Conservation (phyloP, 2,113 vertebrate species). For the Maccullochella peelii region DNA sequence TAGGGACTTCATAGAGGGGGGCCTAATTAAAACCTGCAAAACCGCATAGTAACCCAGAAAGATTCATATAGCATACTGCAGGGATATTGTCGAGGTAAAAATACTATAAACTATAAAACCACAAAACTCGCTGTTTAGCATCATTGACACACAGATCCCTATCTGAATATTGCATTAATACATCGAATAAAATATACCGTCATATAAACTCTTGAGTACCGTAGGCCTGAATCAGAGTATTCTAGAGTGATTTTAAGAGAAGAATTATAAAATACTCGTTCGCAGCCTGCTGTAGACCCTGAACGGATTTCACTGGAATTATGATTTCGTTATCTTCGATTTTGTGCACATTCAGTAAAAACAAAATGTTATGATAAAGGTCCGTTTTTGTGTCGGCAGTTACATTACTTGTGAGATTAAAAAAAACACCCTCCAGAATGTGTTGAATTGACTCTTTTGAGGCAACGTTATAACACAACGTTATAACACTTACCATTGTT, state of each 20-base stretch:
- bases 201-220: not conserved
- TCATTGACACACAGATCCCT: not conserved
- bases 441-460: constrained; percentile 5
- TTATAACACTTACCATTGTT: not conserved
- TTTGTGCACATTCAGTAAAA: not conserved
- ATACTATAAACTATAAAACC: not conserved
- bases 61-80: not conserved
- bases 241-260: too few species aligned
- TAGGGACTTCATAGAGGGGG: not conserved
- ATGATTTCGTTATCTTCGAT: constrained; percentile 10
- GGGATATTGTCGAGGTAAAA: not conserved
- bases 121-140: not conserved
- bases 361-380: not conserved
- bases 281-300: not conserved
- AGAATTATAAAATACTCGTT: not conserved
- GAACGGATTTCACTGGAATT: not conserved
- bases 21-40: constrained; percentile 29
- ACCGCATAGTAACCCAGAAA: not conserved
- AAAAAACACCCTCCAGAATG: not conserved
- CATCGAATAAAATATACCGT: not conserved
- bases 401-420: not conserved
- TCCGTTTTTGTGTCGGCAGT: not conserved
- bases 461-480: not conserved
- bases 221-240: too few species aligned
- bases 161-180: not conserved